Conservation (phyloP, 2,113 vertebrate species). For the Mobula birostris region DNA sequence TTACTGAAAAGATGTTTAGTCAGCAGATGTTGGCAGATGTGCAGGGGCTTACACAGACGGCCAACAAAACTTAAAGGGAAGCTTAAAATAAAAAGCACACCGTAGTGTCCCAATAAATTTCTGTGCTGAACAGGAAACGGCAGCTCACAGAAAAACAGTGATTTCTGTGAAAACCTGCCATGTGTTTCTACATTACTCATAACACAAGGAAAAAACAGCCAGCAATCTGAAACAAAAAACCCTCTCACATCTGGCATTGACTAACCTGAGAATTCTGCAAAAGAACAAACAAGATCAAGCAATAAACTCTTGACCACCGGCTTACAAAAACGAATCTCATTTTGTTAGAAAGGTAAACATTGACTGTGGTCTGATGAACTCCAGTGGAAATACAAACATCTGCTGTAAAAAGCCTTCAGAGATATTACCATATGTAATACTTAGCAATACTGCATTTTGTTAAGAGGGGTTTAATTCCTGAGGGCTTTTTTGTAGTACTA, state of each 20-base stretch:
- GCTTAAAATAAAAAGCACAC: constrained; percentile 30
- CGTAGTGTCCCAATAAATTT: constrained; percentile 10
- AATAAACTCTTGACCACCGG: not conserved
- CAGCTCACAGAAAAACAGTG: constrained; percentile 22
- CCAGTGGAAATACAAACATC: constrained; percentile 2
- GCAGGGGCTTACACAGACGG: not conserved
- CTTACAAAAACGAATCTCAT: not conserved
- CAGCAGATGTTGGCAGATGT: not conserved
- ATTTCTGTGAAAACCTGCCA: constrained; percentile 17
- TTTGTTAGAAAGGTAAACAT: constrained; percentile 20
- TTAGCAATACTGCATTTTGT: not conserved
- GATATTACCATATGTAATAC: not conserved
- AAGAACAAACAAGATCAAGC: not conserved
- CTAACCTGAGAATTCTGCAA: constrained; percentile 6
- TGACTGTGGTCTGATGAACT: not conserved
- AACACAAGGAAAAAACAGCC: constrained; percentile 29
- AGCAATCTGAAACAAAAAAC: constrained; percentile 22
- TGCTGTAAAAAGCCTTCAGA: not conserved
- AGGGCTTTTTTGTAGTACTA: not conserved
- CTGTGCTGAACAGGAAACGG: constrained; percentile 18
- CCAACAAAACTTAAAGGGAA: constrained; percentile 14
- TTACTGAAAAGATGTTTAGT: constrained; percentile 27
- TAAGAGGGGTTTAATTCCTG: not conserved
- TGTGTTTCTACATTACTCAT: constrained; percentile 28
- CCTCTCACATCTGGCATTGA: constrained; percentile 1